These are phyloP conservation scores for Silurus asotus DNA, from an alignment of 2,113 vertebrate genomes.

Conservation along the genomic window DNA sequence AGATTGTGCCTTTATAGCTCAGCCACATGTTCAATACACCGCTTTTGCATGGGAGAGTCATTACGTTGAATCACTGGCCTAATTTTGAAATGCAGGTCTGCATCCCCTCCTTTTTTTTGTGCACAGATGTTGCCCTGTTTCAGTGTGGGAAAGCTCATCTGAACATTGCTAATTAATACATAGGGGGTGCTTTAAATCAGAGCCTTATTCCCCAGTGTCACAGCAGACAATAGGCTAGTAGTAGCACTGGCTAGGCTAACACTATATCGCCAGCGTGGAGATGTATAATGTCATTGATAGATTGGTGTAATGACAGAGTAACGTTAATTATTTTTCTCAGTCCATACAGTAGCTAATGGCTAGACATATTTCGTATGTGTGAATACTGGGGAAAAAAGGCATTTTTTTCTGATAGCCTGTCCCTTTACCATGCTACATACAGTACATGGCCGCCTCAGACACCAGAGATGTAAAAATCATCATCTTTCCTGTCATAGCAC, in stretches of 20 bases:
- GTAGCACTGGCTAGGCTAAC: slow-evolving; percentile 12
- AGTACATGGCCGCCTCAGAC: not conserved
- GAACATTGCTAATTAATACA: slow-evolving; percentile 41
- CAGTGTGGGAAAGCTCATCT: slow-evolving; percentile 41
- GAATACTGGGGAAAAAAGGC: not conserved
- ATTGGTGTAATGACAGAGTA: slow-evolving; percentile 6
- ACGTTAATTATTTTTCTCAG: slow-evolving; percentile 9
- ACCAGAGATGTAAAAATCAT: not conserved
- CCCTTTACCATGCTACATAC: not conserved
- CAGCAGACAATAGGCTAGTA: slow-evolving; percentile 27
- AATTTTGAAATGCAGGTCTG: slow-evolving; percentile 11
- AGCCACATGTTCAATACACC: not conserved
- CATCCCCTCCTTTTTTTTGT: not conserved
- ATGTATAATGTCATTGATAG: slow-evolving; percentile 20
- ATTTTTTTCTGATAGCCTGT: slow-evolving; percentile 7
- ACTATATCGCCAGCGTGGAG: not conserved
- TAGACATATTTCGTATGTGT: slow-evolving; percentile 1
- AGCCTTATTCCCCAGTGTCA: slow-evolving; percentile 43
- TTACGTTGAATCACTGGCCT: slow-evolving; percentile 12
- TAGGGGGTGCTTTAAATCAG: slow-evolving; percentile 43
- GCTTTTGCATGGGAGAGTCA: slow-evolving; percentile 18
- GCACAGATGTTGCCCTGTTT: slow-evolving; percentile 50
- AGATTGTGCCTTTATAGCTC: not conserved
- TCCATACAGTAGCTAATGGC: not conserved
- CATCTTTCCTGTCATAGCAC: not conserved